Percentiles rank a stretch among this genome's conserved stretches.
Conservation (phyloP, 2,888 invertebrate genomes). For the Drosophila anomalata region DNA sequence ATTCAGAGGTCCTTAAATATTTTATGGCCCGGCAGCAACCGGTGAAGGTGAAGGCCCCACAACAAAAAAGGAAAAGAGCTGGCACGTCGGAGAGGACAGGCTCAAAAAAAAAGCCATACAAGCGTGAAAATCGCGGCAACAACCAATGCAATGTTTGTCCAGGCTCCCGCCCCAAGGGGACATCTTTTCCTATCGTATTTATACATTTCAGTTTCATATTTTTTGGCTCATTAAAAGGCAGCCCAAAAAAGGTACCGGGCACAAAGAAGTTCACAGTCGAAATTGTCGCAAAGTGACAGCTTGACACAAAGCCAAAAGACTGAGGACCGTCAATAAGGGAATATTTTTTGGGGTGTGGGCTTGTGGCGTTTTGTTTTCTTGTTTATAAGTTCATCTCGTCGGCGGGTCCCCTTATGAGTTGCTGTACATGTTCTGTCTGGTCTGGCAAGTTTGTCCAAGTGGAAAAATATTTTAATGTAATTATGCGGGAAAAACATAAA, state of each 20-base stretch:
- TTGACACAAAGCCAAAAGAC: constrained; percentile 37
- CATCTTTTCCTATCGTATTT: not conserved
- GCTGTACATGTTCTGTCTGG: constrained; percentile 2
- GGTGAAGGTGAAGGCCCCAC: constrained; percentile 51
- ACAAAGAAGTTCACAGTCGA: constrained; percentile 28
- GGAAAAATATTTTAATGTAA: constrained; percentile 37
- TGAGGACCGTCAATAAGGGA: constrained; percentile 27
- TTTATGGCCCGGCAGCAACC: constrained; percentile 59
- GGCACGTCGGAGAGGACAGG: not conserved
- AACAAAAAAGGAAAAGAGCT: constrained; percentile 1
- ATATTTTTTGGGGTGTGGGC: not conserved
- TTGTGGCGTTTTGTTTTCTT: constrained; percentile 6
- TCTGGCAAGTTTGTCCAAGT: constrained; percentile 30
- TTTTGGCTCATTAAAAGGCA: constrained; percentile 39
- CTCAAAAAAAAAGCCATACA: constrained; percentile 40
- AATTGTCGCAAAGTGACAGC: constrained; percentile 42
- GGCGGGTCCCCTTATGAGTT: constrained; percentile 9
- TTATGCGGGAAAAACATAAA: constrained; percentile 10
- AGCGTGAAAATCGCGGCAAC: constrained; percentile 68
- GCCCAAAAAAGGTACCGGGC: constrained; percentile 23
- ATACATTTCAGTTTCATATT: constrained; percentile 37
- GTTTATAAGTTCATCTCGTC: constrained; percentile 25
- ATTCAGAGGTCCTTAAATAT: constrained; percentile 71
- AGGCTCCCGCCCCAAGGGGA: not conserved
- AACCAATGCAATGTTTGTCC: constrained; percentile 40